A percentile compares a stretch with the other conserved stretches of the same genome.
phyloP scores from a whole-genome alignment of 1,140 invertebrate genomes.

The Holcopasites calliopsidis region DNA sequence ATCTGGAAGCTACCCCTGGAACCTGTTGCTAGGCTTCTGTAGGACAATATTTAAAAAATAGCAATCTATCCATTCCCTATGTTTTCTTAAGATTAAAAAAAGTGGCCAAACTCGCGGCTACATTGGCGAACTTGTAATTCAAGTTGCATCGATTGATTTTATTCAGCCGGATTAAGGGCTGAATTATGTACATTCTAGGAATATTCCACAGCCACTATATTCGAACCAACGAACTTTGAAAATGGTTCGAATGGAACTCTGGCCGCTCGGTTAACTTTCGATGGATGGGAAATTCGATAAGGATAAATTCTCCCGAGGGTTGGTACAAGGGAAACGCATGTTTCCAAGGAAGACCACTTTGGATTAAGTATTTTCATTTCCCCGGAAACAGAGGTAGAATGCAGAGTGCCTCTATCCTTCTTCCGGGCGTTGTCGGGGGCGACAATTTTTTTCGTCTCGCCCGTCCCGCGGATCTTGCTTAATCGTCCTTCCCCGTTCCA shows the following conservation, averaged over 20 bases:
- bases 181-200: constrained; percentile 14
- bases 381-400: background rate
- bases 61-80: constrained; percentile 20
- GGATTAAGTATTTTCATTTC: constrained; percentile 47
- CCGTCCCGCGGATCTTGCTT: constrained; percentile 27
- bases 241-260: background rate
- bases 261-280: background rate
- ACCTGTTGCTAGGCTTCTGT: constrained; percentile 42
- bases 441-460: constrained; percentile 10
- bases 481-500: constrained; percentile 43
- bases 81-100: background rate
- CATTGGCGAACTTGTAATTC: background rate
- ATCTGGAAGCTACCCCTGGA: background rate
- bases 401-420: background rate
- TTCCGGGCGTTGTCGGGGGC: background rate
- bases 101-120: background rate
- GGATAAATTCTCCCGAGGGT: background rate
- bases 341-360: too few relatives aligned
- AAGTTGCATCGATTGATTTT: constrained; percentile 44
- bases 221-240: background rate
- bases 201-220: background rate
- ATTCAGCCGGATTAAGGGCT: constrained; percentile 27
- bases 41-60: background rate
- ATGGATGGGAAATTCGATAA: too few relatives aligned
- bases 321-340: too few relatives aligned